Conservation (phyloP, 2,797 vertebrate genomes). For the Otolemur crassicaudatus region DNA sequence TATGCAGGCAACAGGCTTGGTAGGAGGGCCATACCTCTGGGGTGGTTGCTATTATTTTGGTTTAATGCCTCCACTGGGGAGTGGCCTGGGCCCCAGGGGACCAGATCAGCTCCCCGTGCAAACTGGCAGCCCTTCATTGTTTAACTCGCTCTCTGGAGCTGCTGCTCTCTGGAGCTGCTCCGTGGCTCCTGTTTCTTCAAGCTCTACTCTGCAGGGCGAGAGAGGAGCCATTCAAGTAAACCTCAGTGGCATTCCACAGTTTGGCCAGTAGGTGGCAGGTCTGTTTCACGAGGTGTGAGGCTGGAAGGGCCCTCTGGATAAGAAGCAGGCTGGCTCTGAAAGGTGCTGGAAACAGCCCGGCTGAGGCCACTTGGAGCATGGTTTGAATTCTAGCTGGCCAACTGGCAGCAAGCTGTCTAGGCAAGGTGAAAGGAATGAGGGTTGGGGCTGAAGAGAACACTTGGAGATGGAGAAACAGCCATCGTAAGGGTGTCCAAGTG, state of each 20-base stretch:
- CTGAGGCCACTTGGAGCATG: neutral
- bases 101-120: neutral
- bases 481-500: neutral
- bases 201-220: neutral
- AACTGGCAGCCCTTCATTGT: neutral
- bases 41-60: neutral
- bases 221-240: neutral
- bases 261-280: constrained; percentile 70
- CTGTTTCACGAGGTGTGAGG: neutral
- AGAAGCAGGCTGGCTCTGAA: neutral
- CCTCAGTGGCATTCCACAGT: neutral
- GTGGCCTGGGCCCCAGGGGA: neutral
- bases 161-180: neutral
- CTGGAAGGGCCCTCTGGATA: neutral
- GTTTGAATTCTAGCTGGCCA: neutral
- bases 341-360: neutral
- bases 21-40: neutral
- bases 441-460: neutral
- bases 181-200: neutral
- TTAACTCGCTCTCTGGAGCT: neutral
- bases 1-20: neutral
- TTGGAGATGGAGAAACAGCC: neutral
- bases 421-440: neutral
- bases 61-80: neutral
- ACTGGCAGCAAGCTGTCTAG: neutral